Evolutionary conservation across 2,113 vertebrate genomes (phyloP).

Genomic region (Sitta europaea): DNA sequence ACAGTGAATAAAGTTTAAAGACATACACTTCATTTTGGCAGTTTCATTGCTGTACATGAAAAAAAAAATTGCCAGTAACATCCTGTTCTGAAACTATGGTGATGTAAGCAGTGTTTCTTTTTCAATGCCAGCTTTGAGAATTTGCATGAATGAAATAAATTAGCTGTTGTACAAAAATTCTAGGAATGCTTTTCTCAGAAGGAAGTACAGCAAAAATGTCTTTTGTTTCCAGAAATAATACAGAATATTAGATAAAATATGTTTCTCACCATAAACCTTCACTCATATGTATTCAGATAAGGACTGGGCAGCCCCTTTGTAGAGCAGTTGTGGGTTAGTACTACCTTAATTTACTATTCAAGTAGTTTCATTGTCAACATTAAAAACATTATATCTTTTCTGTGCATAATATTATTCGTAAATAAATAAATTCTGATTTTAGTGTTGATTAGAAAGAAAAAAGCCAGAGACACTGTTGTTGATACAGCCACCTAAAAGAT

Average conservation of each 20-base stretch:
- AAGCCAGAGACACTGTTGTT: background rate
- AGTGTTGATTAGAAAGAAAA: background rate
- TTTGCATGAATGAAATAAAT: background rate
- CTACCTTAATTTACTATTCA: background rate
- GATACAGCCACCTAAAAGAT: background rate
- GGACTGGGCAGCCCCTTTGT: background rate
- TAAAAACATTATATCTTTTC: background rate
- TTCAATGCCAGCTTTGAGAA: background rate
- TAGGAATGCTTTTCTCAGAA: background rate
- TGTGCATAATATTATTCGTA: background rate
- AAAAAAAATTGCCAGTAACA: background rate
- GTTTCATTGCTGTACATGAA: background rate
- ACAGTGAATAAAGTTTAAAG: background rate
- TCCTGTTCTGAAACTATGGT: background rate
- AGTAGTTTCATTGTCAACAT: background rate
- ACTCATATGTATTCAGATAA: background rate
- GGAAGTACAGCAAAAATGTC: background rate
- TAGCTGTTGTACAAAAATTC: background rate
- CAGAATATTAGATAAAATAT: background rate
- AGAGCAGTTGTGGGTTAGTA: background rate
- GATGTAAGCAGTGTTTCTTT: background rate
- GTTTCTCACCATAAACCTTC: background rate
- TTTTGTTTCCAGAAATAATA: background rate
- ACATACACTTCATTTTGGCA: background rate
- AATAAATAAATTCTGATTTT: background rate